Evolutionary conservation across 2,888 invertebrate genomes (phyloP).

Genomic region (Neoascia interrupta): DNA sequence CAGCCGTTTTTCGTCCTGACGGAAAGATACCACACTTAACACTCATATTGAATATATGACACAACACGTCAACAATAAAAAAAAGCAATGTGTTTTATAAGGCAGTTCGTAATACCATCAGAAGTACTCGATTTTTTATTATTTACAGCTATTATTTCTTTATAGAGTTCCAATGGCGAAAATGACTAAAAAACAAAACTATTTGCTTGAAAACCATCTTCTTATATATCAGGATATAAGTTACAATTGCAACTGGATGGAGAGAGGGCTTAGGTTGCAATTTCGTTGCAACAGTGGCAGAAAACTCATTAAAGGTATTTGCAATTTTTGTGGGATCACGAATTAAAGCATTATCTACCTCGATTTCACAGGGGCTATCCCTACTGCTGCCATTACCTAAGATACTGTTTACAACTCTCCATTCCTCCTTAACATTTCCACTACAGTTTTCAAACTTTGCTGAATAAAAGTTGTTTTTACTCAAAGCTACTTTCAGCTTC

Average conservation of each 20-base stretch:
- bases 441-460: constrained; percentile 7
- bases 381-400: constrained; percentile 2
- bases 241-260: constrained; percentile 7
- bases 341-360: constrained; percentile 8
- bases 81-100: constrained; percentile 13
- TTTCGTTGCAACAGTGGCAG: neutral
- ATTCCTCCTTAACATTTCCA: constrained; percentile 25
- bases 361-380: constrained; percentile 9
- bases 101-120: neutral
- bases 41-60: constrained; percentile 1
- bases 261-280: too few relatives aligned
- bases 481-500: constrained; percentile 1
- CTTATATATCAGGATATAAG: neutral
- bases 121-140: neutral
- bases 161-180: too few relatives aligned
- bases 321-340: constrained; percentile 9
- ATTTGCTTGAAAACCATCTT: neutral
- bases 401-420: constrained; percentile 26
- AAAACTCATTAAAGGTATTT: constrained; percentile 4
- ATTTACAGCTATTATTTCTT: neutral
- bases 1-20: constrained; percentile 3
- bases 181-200: neutral
- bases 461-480: constrained; percentile 22
- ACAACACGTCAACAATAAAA: constrained; percentile 12
- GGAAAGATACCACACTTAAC: constrained; percentile 2